phyloP scores from a whole-genome alignment of 2,888 invertebrate genomes.

The Atherix ibis region DNA sequence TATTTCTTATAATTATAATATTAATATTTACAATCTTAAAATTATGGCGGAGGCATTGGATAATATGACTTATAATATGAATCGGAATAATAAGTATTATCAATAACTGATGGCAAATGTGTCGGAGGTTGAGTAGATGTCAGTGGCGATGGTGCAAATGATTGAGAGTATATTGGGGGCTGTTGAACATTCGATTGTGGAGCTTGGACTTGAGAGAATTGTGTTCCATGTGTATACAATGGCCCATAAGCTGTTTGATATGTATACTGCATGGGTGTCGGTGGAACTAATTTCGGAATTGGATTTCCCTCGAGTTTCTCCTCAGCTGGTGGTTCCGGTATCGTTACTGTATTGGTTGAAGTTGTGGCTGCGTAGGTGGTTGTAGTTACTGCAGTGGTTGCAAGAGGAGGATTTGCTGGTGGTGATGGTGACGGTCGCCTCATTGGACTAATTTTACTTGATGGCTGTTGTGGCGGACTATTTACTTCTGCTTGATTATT shows the following conservation, averaged over 20 bases:
- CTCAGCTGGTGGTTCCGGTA: slow-evolving; percentile 1
- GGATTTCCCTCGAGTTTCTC: slow-evolving; percentile 11
- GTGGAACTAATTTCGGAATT: slow-evolving; percentile 14
- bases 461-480: slow-evolving; percentile 46
- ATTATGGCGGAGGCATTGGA: too few relatives aligned
- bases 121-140: too few relatives aligned
- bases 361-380: not conserved
- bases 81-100: too few relatives aligned
- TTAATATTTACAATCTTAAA: too few relatives aligned
- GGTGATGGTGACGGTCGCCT: slow-evolving; percentile 11
- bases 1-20: too few relatives aligned
- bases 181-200: too few relatives aligned
- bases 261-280: slow-evolving; percentile 16
- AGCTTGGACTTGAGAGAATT: too few relatives aligned
- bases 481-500: slow-evolving; percentile 42
- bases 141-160: too few relatives aligned
- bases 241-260: slow-evolving; percentile 35
- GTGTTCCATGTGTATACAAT: too few relatives aligned
- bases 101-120: too few relatives aligned
- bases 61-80: too few relatives aligned
- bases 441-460: slow-evolving; percentile 21
- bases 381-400: not conserved
- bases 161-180: too few relatives aligned
- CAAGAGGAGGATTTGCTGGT: slow-evolving; percentile 10
- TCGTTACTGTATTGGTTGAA: slow-evolving; percentile 1